Evolutionary conservation across 2,797 vertebrate species (phyloP).

Genomic region (Coregonus suidteri): DNA sequence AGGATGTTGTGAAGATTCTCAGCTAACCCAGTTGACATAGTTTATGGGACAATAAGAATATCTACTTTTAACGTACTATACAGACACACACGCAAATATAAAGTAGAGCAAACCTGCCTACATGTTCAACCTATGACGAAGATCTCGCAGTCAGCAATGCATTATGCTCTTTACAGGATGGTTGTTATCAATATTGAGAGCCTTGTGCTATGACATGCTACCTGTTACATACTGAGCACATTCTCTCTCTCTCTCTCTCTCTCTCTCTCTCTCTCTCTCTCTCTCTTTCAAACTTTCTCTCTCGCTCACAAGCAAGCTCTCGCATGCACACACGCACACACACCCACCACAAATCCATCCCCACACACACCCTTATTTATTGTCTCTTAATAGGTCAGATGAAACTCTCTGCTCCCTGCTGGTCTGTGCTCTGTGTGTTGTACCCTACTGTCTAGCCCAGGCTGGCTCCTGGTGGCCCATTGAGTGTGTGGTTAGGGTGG

Average conservation of each 20-base stretch:
- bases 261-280: neutral
- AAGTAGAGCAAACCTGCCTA: too few species aligned
- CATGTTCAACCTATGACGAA: too few species aligned
- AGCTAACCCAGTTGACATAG: too few species aligned
- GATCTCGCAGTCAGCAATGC: too few species aligned
- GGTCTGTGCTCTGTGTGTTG: neutral
- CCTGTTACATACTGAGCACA: neutral
- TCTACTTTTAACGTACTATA: too few species aligned
- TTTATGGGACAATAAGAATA: too few species aligned
- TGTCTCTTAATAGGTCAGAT: neutral
- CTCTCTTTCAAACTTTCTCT: neutral
- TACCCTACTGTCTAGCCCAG: too few species aligned
- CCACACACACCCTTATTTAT: neutral
- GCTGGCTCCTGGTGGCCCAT: neutral
- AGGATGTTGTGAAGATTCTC: too few species aligned
- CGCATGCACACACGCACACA: neutral
- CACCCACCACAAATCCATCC: neutral
- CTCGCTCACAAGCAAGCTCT: neutral
- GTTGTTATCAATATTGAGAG: too few species aligned
- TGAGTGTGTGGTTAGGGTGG: constrained; percentile 29
- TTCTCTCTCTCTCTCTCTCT: neutral
- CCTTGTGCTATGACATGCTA: neutral
- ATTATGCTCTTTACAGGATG: too few species aligned
- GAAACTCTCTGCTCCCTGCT: neutral
- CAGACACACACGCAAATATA: too few species aligned